phyloP scores from a whole-genome alignment of 2,113 vertebrate species.

The Microcebus ravelobensis region DNA sequence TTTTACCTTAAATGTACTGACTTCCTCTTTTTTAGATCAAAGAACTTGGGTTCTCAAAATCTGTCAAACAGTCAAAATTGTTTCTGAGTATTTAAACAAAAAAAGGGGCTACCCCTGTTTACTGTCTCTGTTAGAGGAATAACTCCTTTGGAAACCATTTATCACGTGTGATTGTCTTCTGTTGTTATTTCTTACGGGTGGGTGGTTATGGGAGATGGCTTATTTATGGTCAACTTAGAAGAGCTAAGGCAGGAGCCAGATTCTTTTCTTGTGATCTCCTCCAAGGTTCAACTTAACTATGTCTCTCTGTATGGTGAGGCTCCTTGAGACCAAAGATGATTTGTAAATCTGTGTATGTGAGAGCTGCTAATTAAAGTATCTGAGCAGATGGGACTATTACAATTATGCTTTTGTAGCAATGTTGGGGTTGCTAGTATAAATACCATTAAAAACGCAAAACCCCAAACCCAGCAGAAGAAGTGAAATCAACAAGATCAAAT shows the following conservation, averaged over 20 bases:
- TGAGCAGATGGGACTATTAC: not conserved
- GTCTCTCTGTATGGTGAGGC: not conserved
- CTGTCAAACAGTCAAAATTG: not conserved
- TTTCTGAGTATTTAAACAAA: slow-evolving; percentile 24
- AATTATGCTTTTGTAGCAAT: slow-evolving; percentile 18
- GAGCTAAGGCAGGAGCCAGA: not conserved
- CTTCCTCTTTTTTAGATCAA: not conserved
- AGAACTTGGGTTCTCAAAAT: not conserved
- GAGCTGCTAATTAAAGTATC: not conserved
- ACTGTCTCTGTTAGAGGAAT: not conserved
- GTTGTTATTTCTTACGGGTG: not conserved
- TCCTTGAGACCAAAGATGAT: slow-evolving; percentile 27
- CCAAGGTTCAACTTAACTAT: not conserved
- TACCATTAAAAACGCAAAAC: not conserved
- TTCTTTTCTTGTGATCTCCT: slow-evolving; percentile 11
- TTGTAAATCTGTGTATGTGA: not conserved
- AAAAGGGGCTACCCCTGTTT: not conserved
- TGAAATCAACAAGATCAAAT: too few species aligned
- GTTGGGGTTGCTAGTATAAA: slow-evolving; percentile 51
- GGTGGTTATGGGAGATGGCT: not conserved
- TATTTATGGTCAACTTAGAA: slow-evolving; percentile 20
- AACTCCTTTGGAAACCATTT: not conserved
- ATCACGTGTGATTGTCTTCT: not conserved
- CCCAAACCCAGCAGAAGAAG: too few species aligned
- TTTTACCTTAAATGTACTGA: not conserved